Evolutionary conservation across 2,113 vertebrate species (phyloP).

Genomic region (Garra rufa): DNA sequence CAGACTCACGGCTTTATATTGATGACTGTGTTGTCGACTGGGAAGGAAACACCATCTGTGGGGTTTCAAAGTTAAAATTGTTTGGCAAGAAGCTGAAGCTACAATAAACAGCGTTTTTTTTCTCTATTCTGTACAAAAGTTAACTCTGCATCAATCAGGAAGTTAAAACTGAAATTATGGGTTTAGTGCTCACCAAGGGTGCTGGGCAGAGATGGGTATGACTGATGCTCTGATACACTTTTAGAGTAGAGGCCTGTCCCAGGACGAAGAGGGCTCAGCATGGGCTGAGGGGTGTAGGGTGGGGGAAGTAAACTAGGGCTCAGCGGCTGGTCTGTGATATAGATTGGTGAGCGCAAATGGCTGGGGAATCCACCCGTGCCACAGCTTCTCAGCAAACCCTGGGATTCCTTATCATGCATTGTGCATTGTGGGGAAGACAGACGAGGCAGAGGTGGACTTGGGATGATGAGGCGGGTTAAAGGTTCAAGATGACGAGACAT

Average conservation of each 20-base stretch:
- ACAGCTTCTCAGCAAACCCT: neutral
- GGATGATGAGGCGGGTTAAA: constrained; percentile 55
- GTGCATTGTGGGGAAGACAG: neutral
- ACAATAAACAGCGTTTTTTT: neutral
- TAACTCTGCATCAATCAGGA: neutral
- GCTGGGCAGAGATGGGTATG: constrained; percentile 41
- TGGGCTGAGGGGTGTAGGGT: constrained; percentile 77
- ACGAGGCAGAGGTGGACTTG: constrained; percentile 42
- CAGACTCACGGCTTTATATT: constrained; percentile 77
- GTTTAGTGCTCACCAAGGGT: constrained; percentile 64
- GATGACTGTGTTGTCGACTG: constrained; percentile 72
- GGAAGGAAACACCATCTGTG: constrained; percentile 62
- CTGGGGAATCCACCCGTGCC: constrained; percentile 65
- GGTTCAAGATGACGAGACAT: constrained; percentile 26
- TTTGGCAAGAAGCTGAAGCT: constrained; percentile 50
- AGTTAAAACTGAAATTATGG: neutral
- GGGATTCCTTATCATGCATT: neutral
- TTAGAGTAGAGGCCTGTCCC: constrained; percentile 79
- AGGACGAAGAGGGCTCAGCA: constrained; percentile 78
- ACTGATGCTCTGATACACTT: constrained; percentile 58
- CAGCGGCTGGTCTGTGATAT: constrained; percentile 70
- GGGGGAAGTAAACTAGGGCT: constrained; percentile 70
- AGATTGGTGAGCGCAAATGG: constrained; percentile 70
- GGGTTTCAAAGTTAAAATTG: constrained; percentile 2
- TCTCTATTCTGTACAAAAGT: neutral